phyloP scores from a whole-genome alignment of 2,797 vertebrate genomes.

The Lutjanus campechanus region DNA sequence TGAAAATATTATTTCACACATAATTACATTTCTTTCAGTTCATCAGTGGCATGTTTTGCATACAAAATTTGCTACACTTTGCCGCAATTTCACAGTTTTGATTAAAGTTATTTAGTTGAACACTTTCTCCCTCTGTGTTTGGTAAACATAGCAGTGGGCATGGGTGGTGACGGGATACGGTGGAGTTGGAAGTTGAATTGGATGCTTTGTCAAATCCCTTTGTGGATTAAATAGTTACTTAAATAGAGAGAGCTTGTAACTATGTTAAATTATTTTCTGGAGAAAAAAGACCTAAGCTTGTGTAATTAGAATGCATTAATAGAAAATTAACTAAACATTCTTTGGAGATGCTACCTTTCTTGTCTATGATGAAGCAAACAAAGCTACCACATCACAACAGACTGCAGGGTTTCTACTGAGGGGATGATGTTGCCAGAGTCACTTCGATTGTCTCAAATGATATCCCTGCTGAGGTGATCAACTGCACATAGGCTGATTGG shows the following conservation, averaged over 20 bases:
- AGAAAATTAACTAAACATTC: slow-evolving; percentile 30
- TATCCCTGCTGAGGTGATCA: slow-evolving; percentile 76
- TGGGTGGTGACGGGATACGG: neutral
- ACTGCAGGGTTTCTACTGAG: slow-evolving; percentile 38
- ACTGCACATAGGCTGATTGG: slow-evolving; percentile 66
- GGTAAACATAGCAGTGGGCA: slow-evolving; percentile 45
- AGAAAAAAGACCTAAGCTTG: slow-evolving; percentile 5
- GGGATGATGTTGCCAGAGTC: slow-evolving; percentile 49
- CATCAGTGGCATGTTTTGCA: slow-evolving; percentile 67
- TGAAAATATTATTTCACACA: slow-evolving; percentile 74
- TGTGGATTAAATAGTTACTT: slow-evolving; percentile 14
- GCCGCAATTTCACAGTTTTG: slow-evolving; percentile 58
- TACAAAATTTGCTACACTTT: slow-evolving; percentile 52
- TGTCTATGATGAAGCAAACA: slow-evolving; percentile 38
- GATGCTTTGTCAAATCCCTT: slow-evolving; percentile 15
- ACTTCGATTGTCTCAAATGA: slow-evolving; percentile 69
- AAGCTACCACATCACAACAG: slow-evolving; percentile 42
- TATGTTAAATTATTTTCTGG: neutral
- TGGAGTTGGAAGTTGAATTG: neutral
- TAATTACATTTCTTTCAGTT: slow-evolving; percentile 66
- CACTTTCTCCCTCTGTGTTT: slow-evolving; percentile 39
- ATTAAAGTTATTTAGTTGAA: slow-evolving; percentile 57
- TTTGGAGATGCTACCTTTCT: slow-evolving; percentile 32
- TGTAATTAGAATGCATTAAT: slow-evolving; percentile 3
- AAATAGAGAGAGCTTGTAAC: slow-evolving; percentile 7